phyloP scores from a whole-genome alignment of 2,888 invertebrate species.

The Trisateles emortualis region DNA sequence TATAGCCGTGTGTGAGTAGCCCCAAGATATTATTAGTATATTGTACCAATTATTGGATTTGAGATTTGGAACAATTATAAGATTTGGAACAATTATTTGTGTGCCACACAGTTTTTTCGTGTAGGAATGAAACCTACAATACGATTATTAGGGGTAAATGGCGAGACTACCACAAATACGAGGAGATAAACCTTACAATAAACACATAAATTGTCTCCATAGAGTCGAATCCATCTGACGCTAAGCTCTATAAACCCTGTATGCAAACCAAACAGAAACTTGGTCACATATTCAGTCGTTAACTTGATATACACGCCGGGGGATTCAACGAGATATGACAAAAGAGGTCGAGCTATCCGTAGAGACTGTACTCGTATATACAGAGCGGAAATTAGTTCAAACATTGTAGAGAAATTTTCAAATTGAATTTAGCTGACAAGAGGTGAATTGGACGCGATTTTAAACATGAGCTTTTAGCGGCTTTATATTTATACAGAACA shows the following conservation, averaged over 20 bases:
- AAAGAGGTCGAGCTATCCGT: neutral
- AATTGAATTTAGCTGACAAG: neutral
- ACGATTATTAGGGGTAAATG: too few species aligned
- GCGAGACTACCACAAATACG: too few species aligned
- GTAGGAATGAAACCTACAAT: too few species aligned
- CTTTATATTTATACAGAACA: too few species aligned
- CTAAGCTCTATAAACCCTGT: constrained; percentile 2
- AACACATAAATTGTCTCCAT: neutral
- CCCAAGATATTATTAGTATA: too few species aligned
- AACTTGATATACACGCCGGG: constrained; percentile 1
- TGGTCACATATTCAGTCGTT: constrained; percentile 11
- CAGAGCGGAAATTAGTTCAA: constrained; percentile 1
- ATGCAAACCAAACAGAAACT: constrained; percentile 7
- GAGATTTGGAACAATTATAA: too few species aligned
- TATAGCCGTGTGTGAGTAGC: too few species aligned
- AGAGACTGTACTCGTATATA: too few species aligned
- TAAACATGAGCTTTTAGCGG: neutral
- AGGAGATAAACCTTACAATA: too few species aligned
- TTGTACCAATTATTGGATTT: too few species aligned
- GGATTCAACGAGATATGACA: neutral
- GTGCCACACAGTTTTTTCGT: too few species aligned
- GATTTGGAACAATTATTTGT: too few species aligned
- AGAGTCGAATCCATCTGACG: neutral
- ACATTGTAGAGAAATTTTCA: constrained; percentile 1
- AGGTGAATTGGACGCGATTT: neutral